phyloP scores from a whole-genome alignment of 2,113 vertebrate species.

The Morone saxatilis region DNA sequence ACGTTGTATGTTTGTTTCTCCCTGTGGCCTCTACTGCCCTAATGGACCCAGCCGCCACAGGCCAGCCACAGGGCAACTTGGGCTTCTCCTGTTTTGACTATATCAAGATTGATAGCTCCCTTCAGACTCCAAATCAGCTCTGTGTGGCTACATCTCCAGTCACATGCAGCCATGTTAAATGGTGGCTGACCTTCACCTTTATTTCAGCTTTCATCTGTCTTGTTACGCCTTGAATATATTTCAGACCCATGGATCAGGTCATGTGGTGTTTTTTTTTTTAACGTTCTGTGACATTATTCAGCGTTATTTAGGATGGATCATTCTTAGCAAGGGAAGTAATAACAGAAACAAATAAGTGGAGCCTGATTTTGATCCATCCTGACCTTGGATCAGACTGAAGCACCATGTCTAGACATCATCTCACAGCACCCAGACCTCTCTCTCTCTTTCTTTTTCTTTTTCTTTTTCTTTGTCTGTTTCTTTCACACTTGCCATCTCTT shows the following conservation, averaged over 20 bases:
- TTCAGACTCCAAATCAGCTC: constrained; percentile 49
- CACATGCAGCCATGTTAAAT: constrained; percentile 36
- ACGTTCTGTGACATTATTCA: background rate
- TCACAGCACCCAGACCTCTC: background rate
- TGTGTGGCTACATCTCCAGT: constrained; percentile 48
- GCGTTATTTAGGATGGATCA: background rate
- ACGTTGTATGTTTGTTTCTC: constrained; percentile 60
- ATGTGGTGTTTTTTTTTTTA: background rate
- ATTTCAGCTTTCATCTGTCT: constrained; percentile 2
- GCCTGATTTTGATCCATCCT: constrained; percentile 34
- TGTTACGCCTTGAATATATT: constrained; percentile 9
- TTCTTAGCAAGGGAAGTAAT: constrained; percentile 15
- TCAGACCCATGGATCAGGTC: background rate
- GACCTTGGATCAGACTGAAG: constrained; percentile 73
- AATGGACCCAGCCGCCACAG: constrained; percentile 33
- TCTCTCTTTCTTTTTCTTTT: constrained; percentile 13
- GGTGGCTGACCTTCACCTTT: constrained; percentile 28
- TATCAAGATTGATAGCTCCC: constrained; percentile 68
- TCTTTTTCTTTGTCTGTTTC: constrained; percentile 20
- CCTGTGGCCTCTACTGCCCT: constrained; percentile 56
- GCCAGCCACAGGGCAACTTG: constrained; percentile 31
- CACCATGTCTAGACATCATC: constrained; percentile 71
- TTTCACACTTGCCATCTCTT: constrained; percentile 18
- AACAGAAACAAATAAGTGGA: constrained; percentile 34
- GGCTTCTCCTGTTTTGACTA: constrained; percentile 59